Evolutionary conservation across 2,797 vertebrate genomes (phyloP).

Genomic region (Amniataba percoides): DNA sequence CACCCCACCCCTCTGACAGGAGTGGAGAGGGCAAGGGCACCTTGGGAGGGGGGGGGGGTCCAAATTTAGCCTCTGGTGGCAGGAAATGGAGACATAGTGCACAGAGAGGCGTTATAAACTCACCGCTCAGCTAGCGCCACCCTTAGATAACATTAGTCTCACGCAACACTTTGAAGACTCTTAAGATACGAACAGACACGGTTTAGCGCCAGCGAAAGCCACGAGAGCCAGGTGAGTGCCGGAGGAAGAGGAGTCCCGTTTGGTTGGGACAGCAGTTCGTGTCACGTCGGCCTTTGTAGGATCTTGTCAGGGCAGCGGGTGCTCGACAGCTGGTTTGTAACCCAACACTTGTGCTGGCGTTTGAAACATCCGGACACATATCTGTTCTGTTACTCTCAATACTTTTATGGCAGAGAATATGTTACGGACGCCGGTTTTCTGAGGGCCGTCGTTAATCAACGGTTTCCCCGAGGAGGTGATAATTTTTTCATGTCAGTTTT

Average conservation of each 20-base stretch:
- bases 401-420: conserved; percentile 39
- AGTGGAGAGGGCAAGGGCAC: conserved; percentile 70
- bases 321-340: conserved; percentile 77
- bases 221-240: conserved; percentile 70
- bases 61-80: conserved; percentile 74
- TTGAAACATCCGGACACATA: conserved; percentile 57
- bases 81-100: conserved; percentile 53
- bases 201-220: conserved; percentile 41
- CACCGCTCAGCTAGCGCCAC: conserved; percentile 71
- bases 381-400: conserved; percentile 49
- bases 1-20: conserved; percentile 45
- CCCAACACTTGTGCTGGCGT: conserved; percentile 55
- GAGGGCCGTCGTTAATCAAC: conserved; percentile 22
- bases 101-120: conserved; percentile 52
- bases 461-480: not conserved
- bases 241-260: conserved; percentile 15
- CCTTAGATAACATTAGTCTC: conserved; percentile 54
- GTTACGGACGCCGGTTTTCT: conserved; percentile 13
- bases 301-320: conserved; percentile 53
- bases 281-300: conserved; percentile 37
- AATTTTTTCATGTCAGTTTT: accelerated
- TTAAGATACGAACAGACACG: conserved; percentile 23
- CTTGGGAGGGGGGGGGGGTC: conserved; percentile 56
- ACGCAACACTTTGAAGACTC: conserved; percentile 29
- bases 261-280: conserved; percentile 21